Conservation (phyloP, 1,140 invertebrate species). For the Streblospio benedicti region DNA sequence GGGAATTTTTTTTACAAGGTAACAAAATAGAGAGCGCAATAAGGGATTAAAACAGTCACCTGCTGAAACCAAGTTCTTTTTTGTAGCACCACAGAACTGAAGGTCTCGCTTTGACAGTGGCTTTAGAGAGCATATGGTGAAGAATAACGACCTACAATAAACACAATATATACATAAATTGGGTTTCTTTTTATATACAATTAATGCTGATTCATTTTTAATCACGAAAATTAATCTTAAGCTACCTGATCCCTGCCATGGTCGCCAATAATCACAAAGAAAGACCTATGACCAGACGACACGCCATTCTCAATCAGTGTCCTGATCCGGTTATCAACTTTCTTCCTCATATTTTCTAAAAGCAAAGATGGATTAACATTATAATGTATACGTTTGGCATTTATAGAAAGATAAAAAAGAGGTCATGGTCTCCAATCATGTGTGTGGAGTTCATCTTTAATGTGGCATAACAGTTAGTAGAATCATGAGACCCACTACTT, state of each 20-base stretch:
- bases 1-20: background rate
- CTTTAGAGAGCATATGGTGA: slow-evolving; percentile 94
- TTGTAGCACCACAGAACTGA: slow-evolving; percentile 97
- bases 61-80: slow-evolving; percentile 87
- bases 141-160: slow-evolving; percentile 74
- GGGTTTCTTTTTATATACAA: no score
- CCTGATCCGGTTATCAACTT: slow-evolving; percentile 92
- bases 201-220: background rate
- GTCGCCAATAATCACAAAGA: slow-evolving; percentile 92
- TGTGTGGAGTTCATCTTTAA: no score
- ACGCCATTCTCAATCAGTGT: slow-evolving; percentile 96
- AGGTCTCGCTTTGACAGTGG: slow-evolving; percentile 81
- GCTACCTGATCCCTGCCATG: slow-evolving; percentile 93
- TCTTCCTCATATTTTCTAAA: slow-evolving; percentile 65
- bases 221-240: no score
- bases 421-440: no score
- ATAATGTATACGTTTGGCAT: no score
- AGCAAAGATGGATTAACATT: no score
- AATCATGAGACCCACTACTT: no score
- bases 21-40: slow-evolving; percentile 13
- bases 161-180: slow-evolving; percentile 11
- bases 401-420: no score
- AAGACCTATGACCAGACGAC: slow-evolving; percentile 69
- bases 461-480: no score
- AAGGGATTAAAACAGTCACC: slow-evolving; percentile 51